phyloP scores from a whole-genome alignment of 2,113 vertebrate species.

The Charadrius vociferus region DNA sequence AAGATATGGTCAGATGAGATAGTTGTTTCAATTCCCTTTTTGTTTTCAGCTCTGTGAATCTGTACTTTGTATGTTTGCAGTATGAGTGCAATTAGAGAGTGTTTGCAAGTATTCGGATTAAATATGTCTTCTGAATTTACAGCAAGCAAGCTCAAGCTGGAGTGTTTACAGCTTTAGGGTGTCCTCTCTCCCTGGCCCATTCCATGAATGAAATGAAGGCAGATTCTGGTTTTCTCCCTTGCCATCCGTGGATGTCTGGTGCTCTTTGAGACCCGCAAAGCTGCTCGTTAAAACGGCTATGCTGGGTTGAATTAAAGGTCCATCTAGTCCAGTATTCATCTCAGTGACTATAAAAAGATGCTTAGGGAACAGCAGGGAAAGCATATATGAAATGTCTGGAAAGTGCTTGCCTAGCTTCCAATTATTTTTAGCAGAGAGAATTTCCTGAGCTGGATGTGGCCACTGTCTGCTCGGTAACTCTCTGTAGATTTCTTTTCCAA shows the following conservation, averaged over 20 bases:
- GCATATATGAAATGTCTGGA: not conserved
- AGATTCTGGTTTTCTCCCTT: not conserved
- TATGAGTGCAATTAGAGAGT: not conserved
- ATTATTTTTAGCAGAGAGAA: conserved; percentile 44
- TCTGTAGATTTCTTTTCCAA: not conserved
- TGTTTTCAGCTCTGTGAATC: conserved; percentile 1
- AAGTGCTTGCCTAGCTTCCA: not conserved
- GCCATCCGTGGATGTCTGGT: not conserved
- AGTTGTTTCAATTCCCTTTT: conserved; percentile 28
- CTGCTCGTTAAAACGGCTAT: not conserved
- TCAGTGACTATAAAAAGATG: not conserved
- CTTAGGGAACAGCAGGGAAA: not conserved
- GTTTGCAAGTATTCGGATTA: not conserved
- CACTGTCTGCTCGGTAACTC: not conserved
- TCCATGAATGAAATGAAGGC: not conserved
- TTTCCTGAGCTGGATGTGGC: conserved; percentile 32
- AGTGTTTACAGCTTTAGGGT: not conserved
- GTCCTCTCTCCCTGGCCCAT: not conserved
- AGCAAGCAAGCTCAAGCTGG: not conserved
- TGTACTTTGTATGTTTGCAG: not conserved
- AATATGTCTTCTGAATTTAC: not conserved
- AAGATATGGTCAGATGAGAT: conserved; percentile 31
- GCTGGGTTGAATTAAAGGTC: not conserved
- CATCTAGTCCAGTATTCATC: not conserved
- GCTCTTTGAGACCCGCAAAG: not conserved